Conservation (phyloP, 2,797 vertebrate species). For the Poeciliopsis paucimaculata region DNA sequence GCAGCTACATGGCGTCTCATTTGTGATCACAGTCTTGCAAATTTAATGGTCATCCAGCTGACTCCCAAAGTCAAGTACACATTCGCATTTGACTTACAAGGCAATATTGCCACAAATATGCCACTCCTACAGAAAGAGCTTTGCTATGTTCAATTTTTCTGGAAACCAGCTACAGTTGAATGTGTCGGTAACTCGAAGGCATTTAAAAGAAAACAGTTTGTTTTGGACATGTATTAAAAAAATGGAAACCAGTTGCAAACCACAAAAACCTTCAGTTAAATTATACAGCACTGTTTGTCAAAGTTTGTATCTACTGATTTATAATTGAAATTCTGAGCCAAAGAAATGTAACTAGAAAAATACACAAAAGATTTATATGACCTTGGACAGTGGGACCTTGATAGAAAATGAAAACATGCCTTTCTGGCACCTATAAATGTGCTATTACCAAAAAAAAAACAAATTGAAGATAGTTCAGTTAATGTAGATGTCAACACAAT, state of each 20-base stretch:
- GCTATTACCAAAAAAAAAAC: background rate
- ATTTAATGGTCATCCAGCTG: background rate
- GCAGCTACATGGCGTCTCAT: background rate
- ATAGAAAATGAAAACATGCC: constrained; percentile 21
- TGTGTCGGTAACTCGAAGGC: background rate
- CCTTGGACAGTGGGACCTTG: background rate
- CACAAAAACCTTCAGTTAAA: background rate
- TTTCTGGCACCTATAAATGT: constrained; percentile 23
- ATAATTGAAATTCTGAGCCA: background rate
- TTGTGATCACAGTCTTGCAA: background rate
- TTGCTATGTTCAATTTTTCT: background rate
- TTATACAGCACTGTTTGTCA: background rate
- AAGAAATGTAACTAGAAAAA: background rate
- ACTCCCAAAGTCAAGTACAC: background rate
- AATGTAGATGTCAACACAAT: constrained; percentile 14
- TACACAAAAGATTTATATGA: background rate
- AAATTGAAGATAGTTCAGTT: constrained; percentile 24
- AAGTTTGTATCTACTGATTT: background rate
- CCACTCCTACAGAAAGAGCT: background rate
- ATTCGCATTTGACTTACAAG: background rate
- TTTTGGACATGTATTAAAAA: background rate
- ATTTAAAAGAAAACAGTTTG: background rate
- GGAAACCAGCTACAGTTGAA: background rate
- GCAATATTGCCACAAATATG: background rate
- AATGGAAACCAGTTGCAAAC: background rate